Conservation (phyloP, 2,888 invertebrate genomes). For the Craniophora ligustri region DNA sequence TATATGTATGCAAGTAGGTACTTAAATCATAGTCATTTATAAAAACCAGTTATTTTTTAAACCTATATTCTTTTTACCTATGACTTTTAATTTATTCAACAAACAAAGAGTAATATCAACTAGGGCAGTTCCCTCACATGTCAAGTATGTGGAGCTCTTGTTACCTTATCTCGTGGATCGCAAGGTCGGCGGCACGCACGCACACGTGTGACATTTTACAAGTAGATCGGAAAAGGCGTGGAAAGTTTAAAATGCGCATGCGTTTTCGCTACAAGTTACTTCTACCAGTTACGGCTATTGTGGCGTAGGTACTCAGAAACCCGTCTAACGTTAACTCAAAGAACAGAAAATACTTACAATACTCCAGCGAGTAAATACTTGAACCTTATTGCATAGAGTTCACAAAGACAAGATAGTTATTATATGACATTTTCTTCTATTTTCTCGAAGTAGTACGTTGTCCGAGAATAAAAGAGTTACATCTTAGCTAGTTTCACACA, state of each 20-base stretch:
- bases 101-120: neutral
- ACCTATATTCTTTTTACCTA: neutral
- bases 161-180: slow-evolving; percentile 35
- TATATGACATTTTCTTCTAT: neutral
- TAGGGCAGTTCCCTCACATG: neutral
- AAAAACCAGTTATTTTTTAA: too few relatives aligned
- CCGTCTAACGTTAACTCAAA: neutral
- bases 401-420: neutral
- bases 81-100: neutral
- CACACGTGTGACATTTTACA: slow-evolving; percentile 36
- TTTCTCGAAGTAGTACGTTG: too few relatives aligned
- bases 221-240: slow-evolving; percentile 53
- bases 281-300: slow-evolving; percentile 2
- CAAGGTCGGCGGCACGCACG: slow-evolving; percentile 45
- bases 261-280: slow-evolving; percentile 9
- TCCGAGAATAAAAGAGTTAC: too few relatives aligned
- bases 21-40: too few relatives aligned
- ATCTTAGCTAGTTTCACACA: too few relatives aligned
- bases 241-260: slow-evolving; percentile 38
- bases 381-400: neutral
- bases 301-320: neutral
- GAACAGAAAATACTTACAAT: too few relatives aligned
- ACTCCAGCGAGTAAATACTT: too few relatives aligned
- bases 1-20: too few relatives aligned
- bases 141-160: slow-evolving; percentile 6